These are phyloP conservation scores for Ganaspis brasiliensis DNA, from an alignment of 2,888 invertebrate species.

Conservation along the genomic window DNA sequence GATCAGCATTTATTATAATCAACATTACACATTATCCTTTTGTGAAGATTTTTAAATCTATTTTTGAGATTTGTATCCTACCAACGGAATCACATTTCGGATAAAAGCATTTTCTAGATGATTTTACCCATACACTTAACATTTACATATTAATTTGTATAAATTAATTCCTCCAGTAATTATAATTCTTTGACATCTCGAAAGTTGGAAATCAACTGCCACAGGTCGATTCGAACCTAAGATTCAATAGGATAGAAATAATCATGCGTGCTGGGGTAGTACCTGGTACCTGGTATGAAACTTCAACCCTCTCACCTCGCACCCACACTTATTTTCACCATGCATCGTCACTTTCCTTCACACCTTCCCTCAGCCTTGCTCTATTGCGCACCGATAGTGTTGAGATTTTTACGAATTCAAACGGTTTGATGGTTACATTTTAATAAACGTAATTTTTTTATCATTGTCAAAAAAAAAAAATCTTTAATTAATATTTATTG, in stretches of 20 bases:
- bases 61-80: too few relatives aligned
- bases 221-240: constrained; percentile 21
- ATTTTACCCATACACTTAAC: too few relatives aligned
- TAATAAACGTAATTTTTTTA: neutral
- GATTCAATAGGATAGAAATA: neutral
- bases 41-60: too few relatives aligned
- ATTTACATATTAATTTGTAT: neutral
- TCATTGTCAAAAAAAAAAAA: neutral
- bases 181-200: neutral
- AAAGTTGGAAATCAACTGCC: constrained; percentile 1
- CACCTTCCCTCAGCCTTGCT: constrained; percentile 37
- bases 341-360: constrained; percentile 46
- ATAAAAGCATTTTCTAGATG: too few relatives aligned
- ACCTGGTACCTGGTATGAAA: constrained; percentile 77
- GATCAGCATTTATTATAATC: too few relatives aligned
- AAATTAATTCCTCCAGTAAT: neutral
- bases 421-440: neutral
- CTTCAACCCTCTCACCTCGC: constrained; percentile 51
- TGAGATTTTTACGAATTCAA: constrained; percentile 4
- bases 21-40: too few relatives aligned
- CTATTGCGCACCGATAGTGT: neutral
- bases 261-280: constrained; percentile 68
- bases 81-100: too few relatives aligned
- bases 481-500: neutral
- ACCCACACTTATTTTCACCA: constrained; percentile 54